Evolutionary conservation across 2,888 invertebrate species (phyloP), one percentile per base, ranked within the genome.

Genomic region (Empis stercorea): DNA sequence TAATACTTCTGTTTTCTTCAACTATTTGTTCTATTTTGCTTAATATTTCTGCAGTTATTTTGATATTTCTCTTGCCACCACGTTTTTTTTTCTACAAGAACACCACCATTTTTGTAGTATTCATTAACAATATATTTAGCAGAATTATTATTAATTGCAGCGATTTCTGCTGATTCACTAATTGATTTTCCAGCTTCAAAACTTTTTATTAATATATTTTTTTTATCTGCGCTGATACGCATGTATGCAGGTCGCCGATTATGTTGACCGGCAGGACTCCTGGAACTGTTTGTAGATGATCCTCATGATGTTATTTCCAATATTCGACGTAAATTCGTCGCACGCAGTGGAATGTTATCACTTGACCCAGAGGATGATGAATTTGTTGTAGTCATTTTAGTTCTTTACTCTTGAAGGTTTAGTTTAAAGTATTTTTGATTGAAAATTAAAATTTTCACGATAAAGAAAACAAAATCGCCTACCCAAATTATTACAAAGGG

Each of bases 21-120:
- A 46, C 34, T 46, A 48, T 44, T 42, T 43, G 48, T 39, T 45
- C 41, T 44, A 40, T 44, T 47, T 44, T 44, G 14, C 17, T 44
- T 34, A 47, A 30, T 30, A 47, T 36, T 16, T 23, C 37, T 47
- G 43, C 42, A 34, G 44, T 44, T 34, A 44, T 42, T 41, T 44
- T 44, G 40, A n/a, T 10, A 41, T 3, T n/a, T 32, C 41, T 34
- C 44, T 45, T 48, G 36, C 41, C 44, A 44, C 41, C 42, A 27
- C 37, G 27, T 20, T 13, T 10, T 42, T 41, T 41, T 42, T 42
- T 36, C 20, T 36, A 44, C 3, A 20, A 44, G 23, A 27, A 40
- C 30, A 32, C 46, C 36, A 42, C 27, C 10, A 42, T 46, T 42
- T 41, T 46, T 46, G 2, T 46, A 34, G 37, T 37, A 42, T 36